Evolutionary conservation across 2,888 invertebrate genomes (phyloP).

Genomic region (Rotaria macrura): DNA sequence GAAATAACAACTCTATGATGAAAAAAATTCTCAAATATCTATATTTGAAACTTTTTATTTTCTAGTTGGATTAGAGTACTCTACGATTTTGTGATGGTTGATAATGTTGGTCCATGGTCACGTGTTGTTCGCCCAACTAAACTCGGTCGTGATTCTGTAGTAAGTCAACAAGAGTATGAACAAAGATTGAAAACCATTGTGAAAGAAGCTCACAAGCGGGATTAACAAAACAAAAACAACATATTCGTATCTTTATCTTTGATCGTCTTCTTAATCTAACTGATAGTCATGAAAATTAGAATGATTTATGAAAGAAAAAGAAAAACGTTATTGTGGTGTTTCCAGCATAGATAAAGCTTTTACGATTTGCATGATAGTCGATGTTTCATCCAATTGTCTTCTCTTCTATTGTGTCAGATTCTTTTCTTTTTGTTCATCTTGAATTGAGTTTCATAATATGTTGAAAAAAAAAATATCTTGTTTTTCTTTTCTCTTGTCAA

Average conservation of each 20-base stretch:
- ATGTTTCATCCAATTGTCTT: too few relatives aligned
- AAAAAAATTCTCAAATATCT: too few relatives aligned
- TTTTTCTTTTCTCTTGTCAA: too few relatives aligned
- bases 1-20: too few relatives aligned
- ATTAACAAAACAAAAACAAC: neutral
- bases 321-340: too few relatives aligned
- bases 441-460: neutral
- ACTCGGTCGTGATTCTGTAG: neutral
- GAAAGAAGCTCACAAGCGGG: neutral
- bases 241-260: neutral
- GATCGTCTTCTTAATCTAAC: neutral
- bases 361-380: too few relatives aligned
- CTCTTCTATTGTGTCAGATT: neutral
- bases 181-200: neutral
- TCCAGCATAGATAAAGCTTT: too few relatives aligned
- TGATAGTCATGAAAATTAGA: neutral
- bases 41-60: too few relatives aligned
- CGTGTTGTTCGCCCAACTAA: slow-evolving; percentile 48
- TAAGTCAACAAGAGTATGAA: slow-evolving; percentile 10
- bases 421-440: neutral
- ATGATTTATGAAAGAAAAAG: neutral
- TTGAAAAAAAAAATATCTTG: neutral
- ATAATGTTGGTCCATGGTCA: slow-evolving; percentile 90
- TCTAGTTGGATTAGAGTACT: slow-evolving; percentile 70
- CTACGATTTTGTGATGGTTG: slow-evolving; percentile 86